phyloP scores from a whole-genome alignment of 2,888 invertebrate species.

The Diarsia mendica region DNA sequence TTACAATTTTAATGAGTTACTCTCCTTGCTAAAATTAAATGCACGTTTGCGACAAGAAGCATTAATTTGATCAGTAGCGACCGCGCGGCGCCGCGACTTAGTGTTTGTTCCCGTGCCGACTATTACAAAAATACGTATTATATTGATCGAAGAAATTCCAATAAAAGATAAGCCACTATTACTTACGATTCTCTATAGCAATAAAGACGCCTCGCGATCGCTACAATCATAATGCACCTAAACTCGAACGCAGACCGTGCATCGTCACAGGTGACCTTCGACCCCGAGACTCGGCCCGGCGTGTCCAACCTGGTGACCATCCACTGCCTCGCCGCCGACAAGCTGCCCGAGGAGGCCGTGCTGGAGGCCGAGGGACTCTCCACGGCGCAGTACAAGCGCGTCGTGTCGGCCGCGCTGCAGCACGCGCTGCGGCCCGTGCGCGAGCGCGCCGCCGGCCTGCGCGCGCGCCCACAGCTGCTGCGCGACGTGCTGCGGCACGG shows the following conservation, averaged over 20 bases:
- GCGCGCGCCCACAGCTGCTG: conserved; percentile 90
- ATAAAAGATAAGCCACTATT: background rate
- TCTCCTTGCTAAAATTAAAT: background rate
- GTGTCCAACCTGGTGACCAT: conserved; percentile 97
- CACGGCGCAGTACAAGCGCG: conserved; percentile 92
- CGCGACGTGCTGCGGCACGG: conserved; percentile 83
- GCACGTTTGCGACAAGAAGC: background rate
- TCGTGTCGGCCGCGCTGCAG: conserved; percentile 74
- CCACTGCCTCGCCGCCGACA: conserved; percentile 93
- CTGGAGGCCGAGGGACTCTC: conserved; percentile 91
- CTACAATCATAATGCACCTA: background rate
- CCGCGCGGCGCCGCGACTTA: background rate
- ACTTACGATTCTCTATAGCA: background rate
- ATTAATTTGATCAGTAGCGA: background rate
- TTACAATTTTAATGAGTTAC: too few relatives aligned
- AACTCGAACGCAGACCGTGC: background rate
- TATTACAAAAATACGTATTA: conserved; percentile 3
- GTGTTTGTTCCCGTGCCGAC: background rate
- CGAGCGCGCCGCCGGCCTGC: conserved; percentile 78
- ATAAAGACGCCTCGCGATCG: conserved; percentile 1
- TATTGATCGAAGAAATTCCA: background rate
- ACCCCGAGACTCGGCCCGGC: conserved; percentile 94
- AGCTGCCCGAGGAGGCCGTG: conserved; percentile 92
- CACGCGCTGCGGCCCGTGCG: conserved; percentile 71
- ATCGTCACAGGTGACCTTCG: conserved; percentile 92